These are phyloP conservation scores for Otolemur crassicaudatus DNA, from an alignment of 2,797 vertebrate genomes.

Conservation along the genomic window DNA sequence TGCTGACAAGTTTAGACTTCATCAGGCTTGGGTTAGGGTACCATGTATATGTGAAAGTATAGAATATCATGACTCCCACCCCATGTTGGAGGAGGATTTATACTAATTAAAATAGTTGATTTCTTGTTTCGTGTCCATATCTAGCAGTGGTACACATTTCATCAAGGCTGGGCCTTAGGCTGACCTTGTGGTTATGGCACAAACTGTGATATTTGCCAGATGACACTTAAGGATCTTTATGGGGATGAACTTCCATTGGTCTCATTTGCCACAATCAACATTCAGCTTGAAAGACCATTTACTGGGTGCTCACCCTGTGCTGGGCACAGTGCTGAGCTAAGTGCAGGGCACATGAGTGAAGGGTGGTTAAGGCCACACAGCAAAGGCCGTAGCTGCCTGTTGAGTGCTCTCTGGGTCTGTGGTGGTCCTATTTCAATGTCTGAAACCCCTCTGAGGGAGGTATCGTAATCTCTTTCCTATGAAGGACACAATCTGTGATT, in stretches of 20 bases:
- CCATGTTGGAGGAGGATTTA: not conserved
- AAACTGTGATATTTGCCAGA: not conserved
- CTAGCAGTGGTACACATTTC: not conserved
- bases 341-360: not conserved
- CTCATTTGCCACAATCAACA: not conserved
- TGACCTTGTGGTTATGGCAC: not conserved
- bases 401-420: not conserved
- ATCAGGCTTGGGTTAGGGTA: not conserved
- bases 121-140: not conserved
- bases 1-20: not conserved
- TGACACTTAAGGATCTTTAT: not conserved
- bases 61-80: not conserved
- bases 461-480: not conserved
- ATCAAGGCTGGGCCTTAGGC: not conserved
- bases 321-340: not conserved
- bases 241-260: not conserved
- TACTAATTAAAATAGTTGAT: not conserved
- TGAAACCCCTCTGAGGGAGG: not conserved
- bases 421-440: not conserved
- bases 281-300: not conserved
- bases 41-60: not conserved
- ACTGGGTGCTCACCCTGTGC: not conserved
- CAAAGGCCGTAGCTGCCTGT: not conserved
- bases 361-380: not conserved
- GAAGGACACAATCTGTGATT: not conserved